phyloP scores from a whole-genome alignment of 2,113 vertebrate genomes.

The Phodopus roborovskii region DNA sequence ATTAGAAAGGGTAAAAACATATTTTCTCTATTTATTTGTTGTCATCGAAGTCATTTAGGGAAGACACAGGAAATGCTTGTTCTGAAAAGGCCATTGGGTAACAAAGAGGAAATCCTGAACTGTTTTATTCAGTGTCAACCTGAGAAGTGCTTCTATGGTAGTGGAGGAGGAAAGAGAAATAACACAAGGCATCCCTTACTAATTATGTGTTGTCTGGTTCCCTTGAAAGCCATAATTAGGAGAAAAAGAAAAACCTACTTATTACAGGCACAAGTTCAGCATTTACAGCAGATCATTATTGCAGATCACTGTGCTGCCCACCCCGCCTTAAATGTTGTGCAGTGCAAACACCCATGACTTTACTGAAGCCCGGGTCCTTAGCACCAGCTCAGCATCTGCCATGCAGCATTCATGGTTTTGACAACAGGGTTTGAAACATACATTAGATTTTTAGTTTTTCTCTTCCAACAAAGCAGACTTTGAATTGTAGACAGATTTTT shows the following conservation, averaged over 20 bases:
- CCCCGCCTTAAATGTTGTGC: neutral
- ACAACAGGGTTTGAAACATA: neutral
- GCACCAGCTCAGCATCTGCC: neutral
- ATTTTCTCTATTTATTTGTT: conserved; percentile 3
- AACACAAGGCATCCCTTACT: conserved; percentile 24
- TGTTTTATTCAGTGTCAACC: neutral
- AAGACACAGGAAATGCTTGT: conserved; percentile 53
- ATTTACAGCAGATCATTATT: neutral
- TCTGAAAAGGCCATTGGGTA: conserved; percentile 37
- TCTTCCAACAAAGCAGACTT: conserved; percentile 35
- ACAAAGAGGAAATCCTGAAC: conserved; percentile 1
- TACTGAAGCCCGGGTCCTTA: neutral
- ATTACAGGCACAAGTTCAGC: conserved; percentile 22
- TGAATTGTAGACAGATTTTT: conserved; percentile 18
- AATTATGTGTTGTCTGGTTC: conserved; percentile 64
- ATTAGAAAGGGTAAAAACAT: neutral
- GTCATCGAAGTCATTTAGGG: conserved; percentile 27
- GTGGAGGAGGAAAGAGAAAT: neutral
- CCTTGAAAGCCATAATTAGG: conserved; percentile 63
- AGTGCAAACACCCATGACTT: neutral
- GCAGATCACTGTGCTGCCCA: neutral
- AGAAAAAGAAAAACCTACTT: conserved; percentile 34
- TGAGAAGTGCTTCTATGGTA: conserved; percentile 10
- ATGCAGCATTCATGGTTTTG: neutral
- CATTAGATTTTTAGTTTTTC: conserved; percentile 25